These are phyloP conservation scores for Phaenicophaeus curvirostris DNA, from an alignment of 2,797 vertebrate genomes.

Conservation along the genomic window DNA sequence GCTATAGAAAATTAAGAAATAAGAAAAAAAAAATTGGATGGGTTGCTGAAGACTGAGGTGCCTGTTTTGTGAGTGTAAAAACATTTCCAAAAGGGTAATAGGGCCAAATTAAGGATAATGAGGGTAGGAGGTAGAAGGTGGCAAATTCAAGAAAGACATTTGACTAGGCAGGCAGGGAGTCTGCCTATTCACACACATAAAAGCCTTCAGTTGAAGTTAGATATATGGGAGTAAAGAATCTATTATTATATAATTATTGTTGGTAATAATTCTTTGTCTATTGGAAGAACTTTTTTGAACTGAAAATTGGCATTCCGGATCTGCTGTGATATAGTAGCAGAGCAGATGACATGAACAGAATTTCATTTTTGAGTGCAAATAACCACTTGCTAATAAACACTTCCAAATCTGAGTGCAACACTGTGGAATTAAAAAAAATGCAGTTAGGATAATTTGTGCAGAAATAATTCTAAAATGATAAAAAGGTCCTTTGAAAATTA, in stretches of 20 bases:
- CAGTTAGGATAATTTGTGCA: neutral
- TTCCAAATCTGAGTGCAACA: neutral
- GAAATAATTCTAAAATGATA: neutral
- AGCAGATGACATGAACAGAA: neutral
- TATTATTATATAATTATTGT: neutral
- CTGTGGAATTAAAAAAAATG: neutral
- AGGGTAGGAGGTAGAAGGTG: neutral
- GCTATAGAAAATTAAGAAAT: neutral
- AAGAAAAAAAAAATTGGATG: neutral
- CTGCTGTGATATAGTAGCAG: neutral
- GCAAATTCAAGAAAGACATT: neutral
- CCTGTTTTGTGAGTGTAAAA: neutral
- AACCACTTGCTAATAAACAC: neutral
- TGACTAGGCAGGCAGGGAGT: neutral
- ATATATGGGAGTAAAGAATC: neutral
- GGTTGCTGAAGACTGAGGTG: neutral
- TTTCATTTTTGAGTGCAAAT: neutral
- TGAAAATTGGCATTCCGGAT: neutral
- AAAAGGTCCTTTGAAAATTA: neutral
- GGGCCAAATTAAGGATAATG: neutral
- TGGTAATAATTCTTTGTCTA: neutral
- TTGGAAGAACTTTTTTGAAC: conserved; percentile 10
- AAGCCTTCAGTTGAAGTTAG: neutral
- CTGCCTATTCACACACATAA: neutral
- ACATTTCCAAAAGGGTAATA: neutral